Percentiles rank a stretch among this genome's conserved stretches.
Evolutionary conservation across 2,113 vertebrate genomes (phyloP).

Genomic region (Dinomys branickii): DNA sequence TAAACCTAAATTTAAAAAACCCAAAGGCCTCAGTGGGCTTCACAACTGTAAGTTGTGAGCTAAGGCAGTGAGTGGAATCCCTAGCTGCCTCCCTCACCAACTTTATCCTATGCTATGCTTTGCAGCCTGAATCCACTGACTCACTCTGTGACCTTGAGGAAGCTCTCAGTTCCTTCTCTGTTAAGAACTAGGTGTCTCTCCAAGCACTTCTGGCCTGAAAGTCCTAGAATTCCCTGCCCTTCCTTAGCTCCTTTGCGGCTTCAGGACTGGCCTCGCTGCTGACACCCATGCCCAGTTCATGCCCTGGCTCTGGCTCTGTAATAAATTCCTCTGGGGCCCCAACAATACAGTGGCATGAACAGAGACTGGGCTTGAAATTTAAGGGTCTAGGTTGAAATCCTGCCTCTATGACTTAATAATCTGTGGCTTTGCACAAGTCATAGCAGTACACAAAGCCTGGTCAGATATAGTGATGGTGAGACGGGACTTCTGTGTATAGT

Average conservation of each 20-base stretch:
- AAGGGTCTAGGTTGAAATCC: not conserved
- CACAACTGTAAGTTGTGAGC: not conserved
- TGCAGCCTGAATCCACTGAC: not conserved
- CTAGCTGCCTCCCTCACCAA: not conserved
- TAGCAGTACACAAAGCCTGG: not conserved
- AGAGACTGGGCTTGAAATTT: not conserved
- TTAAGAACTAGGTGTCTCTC: not conserved
- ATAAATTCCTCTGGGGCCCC: not conserved
- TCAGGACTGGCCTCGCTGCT: not conserved
- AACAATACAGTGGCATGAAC: not conserved
- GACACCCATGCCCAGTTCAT: not conserved
- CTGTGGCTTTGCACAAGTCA: not conserved
- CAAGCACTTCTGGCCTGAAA: not conserved
- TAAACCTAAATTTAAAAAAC: not conserved
- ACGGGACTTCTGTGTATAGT: not conserved
- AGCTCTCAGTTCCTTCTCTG: not conserved
- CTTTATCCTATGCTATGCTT: not conserved
- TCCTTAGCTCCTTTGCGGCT: not conserved
- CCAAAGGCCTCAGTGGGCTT: not conserved
- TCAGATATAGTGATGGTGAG: not conserved
- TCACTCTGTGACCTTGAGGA: not conserved
- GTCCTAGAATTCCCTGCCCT: not conserved
- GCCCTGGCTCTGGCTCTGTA: not conserved
- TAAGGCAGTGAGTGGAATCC: not conserved
- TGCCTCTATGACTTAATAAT: not conserved